These are phyloP conservation scores for Papilio protenor DNA, from an alignment of 2,888 invertebrate genomes.

Conservation along the genomic window DNA sequence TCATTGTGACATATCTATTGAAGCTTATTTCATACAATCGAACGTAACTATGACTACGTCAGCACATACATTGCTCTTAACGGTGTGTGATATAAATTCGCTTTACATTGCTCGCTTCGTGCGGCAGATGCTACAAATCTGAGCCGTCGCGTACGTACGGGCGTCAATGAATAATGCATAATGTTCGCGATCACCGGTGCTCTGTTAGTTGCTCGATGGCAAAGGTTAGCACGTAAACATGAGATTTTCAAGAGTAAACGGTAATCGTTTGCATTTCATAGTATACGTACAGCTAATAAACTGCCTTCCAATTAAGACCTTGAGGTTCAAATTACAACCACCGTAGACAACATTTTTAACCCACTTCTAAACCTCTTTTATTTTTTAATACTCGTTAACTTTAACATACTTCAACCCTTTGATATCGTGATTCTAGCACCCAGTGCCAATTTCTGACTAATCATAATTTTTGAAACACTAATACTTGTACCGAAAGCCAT, in stretches of 20 bases:
- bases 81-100: constrained; percentile 32
- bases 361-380: background rate
- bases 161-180: constrained; percentile 72
- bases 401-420: no score
- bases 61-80: constrained; percentile 35
- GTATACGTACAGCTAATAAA: background rate
- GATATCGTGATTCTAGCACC: no score
- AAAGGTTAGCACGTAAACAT: constrained; percentile 46
- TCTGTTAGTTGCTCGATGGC: constrained; percentile 47
- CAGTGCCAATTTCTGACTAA: no score
- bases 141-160: constrained; percentile 50
- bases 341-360: background rate
- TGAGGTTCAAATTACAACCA: background rate
- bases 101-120: constrained; percentile 45
- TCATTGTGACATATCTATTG: constrained; percentile 22
- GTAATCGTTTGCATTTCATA: background rate
- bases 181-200: constrained; percentile 44
- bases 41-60: constrained; percentile 12
- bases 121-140: constrained; percentile 60
- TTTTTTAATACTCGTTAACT: background rate
- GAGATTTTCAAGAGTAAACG: constrained; percentile 40
- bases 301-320: background rate
- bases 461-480: no score
- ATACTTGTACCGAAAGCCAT: no score
- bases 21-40: constrained; percentile 28